Evolutionary conservation across 1,140 invertebrate genomes (phyloP), one percentile per base, ranked within the genome.

Genomic region (Myzus persicae): DNA sequence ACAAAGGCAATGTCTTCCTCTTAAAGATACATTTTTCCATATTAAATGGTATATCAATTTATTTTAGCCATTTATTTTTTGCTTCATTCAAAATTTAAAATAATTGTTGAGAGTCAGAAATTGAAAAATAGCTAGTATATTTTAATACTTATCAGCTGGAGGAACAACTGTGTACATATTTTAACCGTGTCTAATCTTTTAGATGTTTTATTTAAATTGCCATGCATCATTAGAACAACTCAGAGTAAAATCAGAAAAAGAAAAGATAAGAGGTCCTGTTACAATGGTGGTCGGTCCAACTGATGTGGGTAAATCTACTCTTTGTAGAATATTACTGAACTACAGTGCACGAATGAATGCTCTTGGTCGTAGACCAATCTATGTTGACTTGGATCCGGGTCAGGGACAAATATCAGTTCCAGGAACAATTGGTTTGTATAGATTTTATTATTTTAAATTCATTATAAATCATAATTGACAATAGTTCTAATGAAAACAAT

Each of bases 261-360:
- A 97, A 54, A 97, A 97, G 91, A 96, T 96, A 20, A 95, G 97
- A 92, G 98, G 98, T 0, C 98, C 98, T 0, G 97, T 98, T 54
- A 97, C 97, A 2, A 98, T 99, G 97, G 95, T 99, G 22, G 98
- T 99, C 8, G 99, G 99, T 0, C 99, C 99, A 0, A 96, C 96
- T 46, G 99, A 99, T 96, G 99, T 99, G 18, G 99, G 99, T 11
- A 99, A 99, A 95, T 98, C 98, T 76, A 99, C 98, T 0, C 94
- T 99, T 1, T 98, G 97, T 94, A 96, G 97, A 90, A 97, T 99
- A 94, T 95, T 99, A 5, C 95, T 99, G 0, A 99, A 99, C 95
- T 99, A 99, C 95, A 98, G 98, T 6, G 98, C 99, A 1, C 95
- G 99, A 91, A 97, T 98, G 95, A 98, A 97, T 2, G 40, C 88